A percentile compares a stretch with the other conserved stretches of the same genome.
Evolutionary conservation across 1,140 invertebrate genomes (phyloP).

Genomic region (Diuraphis noxia): DNA sequence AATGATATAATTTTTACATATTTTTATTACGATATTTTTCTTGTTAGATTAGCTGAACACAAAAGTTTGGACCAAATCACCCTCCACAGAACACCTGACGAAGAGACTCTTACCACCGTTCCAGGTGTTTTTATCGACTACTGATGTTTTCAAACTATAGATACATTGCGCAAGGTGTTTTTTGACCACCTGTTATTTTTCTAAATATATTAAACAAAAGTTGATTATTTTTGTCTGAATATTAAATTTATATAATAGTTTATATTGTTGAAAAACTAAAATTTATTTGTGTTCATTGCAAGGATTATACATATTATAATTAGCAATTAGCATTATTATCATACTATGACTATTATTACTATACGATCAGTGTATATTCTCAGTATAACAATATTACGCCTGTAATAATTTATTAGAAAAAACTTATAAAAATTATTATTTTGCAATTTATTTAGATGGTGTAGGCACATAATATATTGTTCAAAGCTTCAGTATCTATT

Average conservation of each 20-base stretch:
- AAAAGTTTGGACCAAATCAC: neutral
- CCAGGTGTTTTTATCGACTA: slow-evolving; percentile 23
- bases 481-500: neutral
- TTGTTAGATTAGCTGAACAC: neutral
- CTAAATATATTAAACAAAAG: neutral
- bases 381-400: neutral
- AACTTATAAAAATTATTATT: neutral
- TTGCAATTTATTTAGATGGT: neutral
- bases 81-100: neutral
- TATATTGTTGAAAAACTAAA: neutral
- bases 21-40: neutral
- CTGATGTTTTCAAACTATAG: neutral
- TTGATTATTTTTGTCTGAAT: neutral
- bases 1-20: neutral
- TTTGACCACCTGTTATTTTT: slow-evolving; percentile 30
- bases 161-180: slow-evolving; percentile 29
- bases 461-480: neutral
- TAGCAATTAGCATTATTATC: no score
- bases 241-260: neutral
- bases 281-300: neutral
- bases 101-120: neutral
- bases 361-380: neutral
- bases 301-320: neutral
- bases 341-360: neutral
- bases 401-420: neutral